phyloP scores from a whole-genome alignment of 2,113 vertebrate genomes.

The Pluvialis apricaria region DNA sequence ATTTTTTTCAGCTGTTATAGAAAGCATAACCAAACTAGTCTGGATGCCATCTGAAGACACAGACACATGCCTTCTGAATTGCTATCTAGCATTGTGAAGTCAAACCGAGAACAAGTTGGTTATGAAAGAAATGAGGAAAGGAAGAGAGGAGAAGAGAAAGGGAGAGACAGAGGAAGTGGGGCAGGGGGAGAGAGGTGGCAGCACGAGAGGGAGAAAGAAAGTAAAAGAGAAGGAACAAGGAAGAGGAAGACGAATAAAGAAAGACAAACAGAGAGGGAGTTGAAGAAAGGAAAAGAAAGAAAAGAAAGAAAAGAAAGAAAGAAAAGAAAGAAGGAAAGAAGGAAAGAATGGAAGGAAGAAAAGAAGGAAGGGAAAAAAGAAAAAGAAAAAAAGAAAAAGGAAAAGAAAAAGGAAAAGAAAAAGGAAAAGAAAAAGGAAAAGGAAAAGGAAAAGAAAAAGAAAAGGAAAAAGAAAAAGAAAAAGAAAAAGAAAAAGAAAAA shows the following conservation, averaged over 20 bases:
- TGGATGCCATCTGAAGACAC: neutral
- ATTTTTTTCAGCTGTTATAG: neutral
- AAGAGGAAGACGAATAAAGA: neutral
- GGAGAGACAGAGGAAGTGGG: neutral
- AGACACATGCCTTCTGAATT: neutral
- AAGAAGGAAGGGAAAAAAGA: no score
- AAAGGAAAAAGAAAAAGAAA: no score
- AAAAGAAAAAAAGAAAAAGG: no score
- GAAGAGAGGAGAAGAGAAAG: neutral
- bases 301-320: no score
- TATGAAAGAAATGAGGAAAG: neutral
- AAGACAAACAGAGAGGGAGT: neutral
- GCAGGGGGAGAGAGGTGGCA: neutral
- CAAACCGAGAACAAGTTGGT: neutral
- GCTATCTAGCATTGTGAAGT: neutral
- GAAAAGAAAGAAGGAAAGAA: no score
- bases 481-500: no score
- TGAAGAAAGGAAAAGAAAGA: no score
- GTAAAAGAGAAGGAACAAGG: neutral
- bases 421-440: neutral
- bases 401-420: no score
- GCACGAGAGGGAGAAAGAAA: neutral
- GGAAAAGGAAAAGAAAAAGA: fast-evolving
- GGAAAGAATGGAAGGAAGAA: no score
- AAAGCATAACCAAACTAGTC: neutral